Percentiles rank a stretch among this genome's conserved stretches.
Evolutionary conservation across 30 jellyfish, hydroid and myxozoan species (phyloP).

Genomic region (Hydra vulgaris): DNA sequence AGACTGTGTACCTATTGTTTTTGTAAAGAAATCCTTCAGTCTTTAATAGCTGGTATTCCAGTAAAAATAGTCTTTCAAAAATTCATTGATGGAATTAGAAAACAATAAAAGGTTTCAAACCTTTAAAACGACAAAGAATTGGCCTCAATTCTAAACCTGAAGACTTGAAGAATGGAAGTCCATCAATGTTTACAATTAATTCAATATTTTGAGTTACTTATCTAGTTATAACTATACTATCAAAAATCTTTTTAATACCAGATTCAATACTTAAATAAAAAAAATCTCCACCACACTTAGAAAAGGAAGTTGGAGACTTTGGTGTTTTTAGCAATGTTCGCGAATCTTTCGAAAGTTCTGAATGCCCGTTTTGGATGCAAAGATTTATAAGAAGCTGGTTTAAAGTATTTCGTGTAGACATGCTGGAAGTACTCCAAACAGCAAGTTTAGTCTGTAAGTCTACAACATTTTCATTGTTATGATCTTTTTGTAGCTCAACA

Average conservation of each 20-base stretch:
- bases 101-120: conserved; percentile 20
- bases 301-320: background rate
- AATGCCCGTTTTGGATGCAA: conserved; percentile 7
- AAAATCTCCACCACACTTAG: conserved; percentile 28
- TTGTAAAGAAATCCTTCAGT: conserved; percentile 14
- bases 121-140: conserved; percentile 8
- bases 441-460: background rate
- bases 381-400: conserved; percentile 4
- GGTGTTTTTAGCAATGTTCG: conserved; percentile 10
- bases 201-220: background rate
- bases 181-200: conserved; percentile 22
- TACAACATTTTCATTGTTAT: background rate
- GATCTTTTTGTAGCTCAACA: background rate
- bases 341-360: conserved; percentile 24
- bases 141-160: conserved; percentile 26
- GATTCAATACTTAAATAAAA: conserved; percentile 7
- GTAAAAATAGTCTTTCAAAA: conserved; percentile 20
- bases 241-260: conserved; percentile 11
- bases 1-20: conserved; percentile 2
- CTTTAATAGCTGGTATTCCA: conserved; percentile 3
- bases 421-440: background rate
- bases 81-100: conserved; percentile 22
- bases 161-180: conserved; percentile 26
- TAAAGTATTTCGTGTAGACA: background rate
- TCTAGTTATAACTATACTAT: background rate